A percentile compares a stretch with the other conserved stretches of the same genome.
Evolutionary conservation across 2,113 vertebrate genomes (phyloP).

Genomic region (Coptodon rendalli): DNA sequence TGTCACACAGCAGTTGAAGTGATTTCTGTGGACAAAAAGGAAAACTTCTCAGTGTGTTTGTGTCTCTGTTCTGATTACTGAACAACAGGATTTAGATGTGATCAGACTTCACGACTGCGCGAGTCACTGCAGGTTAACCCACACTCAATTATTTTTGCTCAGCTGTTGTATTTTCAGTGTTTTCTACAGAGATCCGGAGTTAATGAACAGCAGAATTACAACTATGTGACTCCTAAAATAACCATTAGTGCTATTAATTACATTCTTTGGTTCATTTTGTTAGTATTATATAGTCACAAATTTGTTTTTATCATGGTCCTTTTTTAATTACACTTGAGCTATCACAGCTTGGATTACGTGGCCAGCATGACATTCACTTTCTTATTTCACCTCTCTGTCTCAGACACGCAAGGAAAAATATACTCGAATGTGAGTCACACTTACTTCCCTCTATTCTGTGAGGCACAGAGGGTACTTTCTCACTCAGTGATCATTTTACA

Average conservation of each 20-base stretch:
- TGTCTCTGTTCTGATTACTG: background rate
- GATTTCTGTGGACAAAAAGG: background rate
- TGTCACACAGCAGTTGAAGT: background rate
- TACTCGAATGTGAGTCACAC: background rate
- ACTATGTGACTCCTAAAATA: background rate
- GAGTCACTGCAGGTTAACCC: background rate
- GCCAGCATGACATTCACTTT: background rate
- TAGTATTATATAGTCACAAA: background rate
- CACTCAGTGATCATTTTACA: background rate
- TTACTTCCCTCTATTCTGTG: background rate
- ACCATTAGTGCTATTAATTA: background rate
- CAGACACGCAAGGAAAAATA: background rate
- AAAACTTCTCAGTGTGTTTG: background rate
- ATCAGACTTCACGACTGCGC: background rate
- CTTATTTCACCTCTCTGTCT: background rate
- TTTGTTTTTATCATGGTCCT: background rate
- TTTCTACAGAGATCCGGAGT: background rate
- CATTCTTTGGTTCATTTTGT: background rate
- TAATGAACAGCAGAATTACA: background rate
- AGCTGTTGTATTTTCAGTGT: background rate
- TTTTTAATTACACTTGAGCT: background rate
- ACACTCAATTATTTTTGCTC: background rate
- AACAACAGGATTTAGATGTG: background rate
- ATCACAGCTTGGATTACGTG: background rate
- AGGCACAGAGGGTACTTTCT: background rate